phyloP scores from a whole-genome alignment of 2,113 vertebrate genomes.

The Paedocypris sp. region DNA sequence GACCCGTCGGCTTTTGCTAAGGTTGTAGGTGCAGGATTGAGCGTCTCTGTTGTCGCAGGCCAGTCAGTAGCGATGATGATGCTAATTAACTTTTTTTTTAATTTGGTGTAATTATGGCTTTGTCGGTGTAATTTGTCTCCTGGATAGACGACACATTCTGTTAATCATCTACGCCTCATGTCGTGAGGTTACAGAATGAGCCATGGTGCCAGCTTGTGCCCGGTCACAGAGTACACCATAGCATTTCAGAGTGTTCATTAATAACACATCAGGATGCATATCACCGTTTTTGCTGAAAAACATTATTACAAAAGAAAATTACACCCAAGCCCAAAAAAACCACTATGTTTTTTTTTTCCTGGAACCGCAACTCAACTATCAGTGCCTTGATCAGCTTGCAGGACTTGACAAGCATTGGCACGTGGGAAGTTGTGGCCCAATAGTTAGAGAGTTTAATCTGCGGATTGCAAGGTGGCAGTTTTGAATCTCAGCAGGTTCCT shows the following conservation, averaged over 20 bases:
- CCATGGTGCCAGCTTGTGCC: not conserved
- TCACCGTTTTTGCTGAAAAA: not conserved
- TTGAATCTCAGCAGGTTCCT: no score
- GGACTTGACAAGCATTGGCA: no score
- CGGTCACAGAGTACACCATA: constrained; percentile 1
- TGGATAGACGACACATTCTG: not conserved
- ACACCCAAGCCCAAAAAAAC: no score
- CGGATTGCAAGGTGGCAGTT: no score
- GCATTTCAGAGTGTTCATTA: not conserved
- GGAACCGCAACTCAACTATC: no score
- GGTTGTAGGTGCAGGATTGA: no score
- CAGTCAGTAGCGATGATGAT: not conserved
- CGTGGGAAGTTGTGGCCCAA: no score
- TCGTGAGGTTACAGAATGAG: constrained; percentile 13
- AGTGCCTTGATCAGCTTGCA: no score
- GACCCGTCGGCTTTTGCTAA: not conserved
- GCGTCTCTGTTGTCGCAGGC: not conserved
- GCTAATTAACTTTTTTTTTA: not conserved
- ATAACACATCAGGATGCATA: no score
- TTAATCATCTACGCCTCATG: constrained; percentile 12
- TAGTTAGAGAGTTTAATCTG: no score
- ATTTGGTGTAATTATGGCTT: constrained; percentile 15
- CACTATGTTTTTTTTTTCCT: no score
- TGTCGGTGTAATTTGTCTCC: constrained; percentile 13
- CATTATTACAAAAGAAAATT: no score